phyloP scores from a whole-genome alignment of 37 sponge, comb jelly and placozoan genomes.

The Dysidea cf. avara region DNA sequence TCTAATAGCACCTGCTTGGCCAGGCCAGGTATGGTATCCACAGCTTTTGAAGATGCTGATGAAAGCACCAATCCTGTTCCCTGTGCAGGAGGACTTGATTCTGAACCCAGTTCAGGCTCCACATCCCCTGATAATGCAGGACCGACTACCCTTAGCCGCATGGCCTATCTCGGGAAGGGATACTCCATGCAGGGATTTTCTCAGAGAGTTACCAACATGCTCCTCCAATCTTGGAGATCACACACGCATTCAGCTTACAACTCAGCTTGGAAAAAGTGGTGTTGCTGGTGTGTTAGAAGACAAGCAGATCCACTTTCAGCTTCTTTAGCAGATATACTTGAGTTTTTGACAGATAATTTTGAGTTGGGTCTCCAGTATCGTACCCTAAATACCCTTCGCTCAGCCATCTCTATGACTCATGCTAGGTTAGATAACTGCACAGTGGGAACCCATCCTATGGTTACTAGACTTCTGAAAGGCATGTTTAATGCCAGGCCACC shows the following conservation, averaged over 20 bases:
- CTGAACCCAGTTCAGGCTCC: neutral
- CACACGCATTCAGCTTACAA: constrained; percentile 23
- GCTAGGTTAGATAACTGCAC: neutral
- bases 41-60: neutral
- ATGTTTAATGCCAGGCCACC: constrained; percentile 30
- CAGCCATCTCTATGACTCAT: constrained; percentile 32
- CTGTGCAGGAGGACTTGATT: neutral
- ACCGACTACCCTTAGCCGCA: constrained; percentile 16
- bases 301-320: constrained; percentile 38
- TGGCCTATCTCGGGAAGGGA: constrained; percentile 41
- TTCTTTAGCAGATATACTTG: constrained; percentile 19
- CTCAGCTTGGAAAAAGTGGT: constrained; percentile 4
- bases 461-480: constrained; percentile 14
- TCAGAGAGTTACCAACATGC: no score
- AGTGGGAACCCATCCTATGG: constrained; percentile 19
- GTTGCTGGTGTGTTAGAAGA: constrained; percentile 18
- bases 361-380: constrained; percentile 12
- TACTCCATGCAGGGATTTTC: no score
- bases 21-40: constrained; percentile 21
- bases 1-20: constrained; percentile 15
- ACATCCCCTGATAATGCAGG: neutral
- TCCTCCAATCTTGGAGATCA: neutral
- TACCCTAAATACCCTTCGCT: constrained; percentile 1
- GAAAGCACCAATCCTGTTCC: constrained; percentile 9
- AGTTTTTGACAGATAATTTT: constrained; percentile 23